Conservation (phyloP, 2,113 vertebrate genomes). For the Sarotherodon lohbergeri region DNA sequence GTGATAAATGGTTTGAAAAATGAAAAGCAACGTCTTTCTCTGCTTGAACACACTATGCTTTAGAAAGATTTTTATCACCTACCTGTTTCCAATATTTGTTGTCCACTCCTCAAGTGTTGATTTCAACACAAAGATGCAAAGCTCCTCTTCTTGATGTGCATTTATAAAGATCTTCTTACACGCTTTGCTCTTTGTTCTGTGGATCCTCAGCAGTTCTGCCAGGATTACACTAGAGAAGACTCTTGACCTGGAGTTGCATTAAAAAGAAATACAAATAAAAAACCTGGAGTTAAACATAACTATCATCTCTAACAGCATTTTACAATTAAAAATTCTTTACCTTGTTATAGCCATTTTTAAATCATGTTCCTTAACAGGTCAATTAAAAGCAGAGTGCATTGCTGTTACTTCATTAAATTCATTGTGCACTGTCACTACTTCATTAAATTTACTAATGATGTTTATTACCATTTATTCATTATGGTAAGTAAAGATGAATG, state of each 20-base stretch:
- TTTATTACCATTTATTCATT: background rate
- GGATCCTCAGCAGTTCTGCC: background rate
- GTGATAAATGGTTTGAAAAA: background rate
- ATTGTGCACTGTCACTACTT: background rate
- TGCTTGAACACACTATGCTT: background rate
- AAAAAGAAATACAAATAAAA: background rate
- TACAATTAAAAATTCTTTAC: background rate
- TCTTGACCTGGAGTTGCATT: background rate
- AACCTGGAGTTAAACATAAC: background rate
- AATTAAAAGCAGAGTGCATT: background rate
- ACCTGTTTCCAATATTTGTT: slow-evolving; percentile 12
- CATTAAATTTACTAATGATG: background rate
- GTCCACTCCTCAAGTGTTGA: background rate
- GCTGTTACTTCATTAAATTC: background rate
- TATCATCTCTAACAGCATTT: background rate
- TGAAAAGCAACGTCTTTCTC: background rate
- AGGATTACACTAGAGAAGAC: background rate
- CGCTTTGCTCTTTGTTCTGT: background rate
- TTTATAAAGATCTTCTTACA: background rate
- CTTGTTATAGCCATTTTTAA: background rate
- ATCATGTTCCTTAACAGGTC: background rate
- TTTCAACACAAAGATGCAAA: background rate
- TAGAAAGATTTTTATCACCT: background rate
- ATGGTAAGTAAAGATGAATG: background rate
- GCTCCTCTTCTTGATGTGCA: background rate